Percentiles rank a stretch among this genome's conserved stretches.
These are phyloP conservation scores for Callospermophilus lateralis DNA, from an alignment of 2,113 vertebrate genomes.

Conservation along the genomic window DNA sequence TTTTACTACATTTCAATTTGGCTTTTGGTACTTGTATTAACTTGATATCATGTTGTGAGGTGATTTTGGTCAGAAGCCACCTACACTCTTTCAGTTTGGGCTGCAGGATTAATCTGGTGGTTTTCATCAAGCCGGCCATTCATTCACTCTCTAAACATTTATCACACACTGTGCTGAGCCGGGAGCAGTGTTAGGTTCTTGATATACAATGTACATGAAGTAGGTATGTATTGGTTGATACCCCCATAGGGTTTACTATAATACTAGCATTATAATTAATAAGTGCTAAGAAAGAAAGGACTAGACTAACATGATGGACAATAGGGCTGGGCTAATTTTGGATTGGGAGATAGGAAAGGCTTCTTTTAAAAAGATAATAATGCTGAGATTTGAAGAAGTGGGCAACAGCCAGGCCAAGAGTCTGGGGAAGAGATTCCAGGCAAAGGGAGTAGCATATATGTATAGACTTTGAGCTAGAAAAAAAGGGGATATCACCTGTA, in stretches of 20 bases:
- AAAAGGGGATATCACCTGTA: background rate
- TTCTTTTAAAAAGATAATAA: background rate
- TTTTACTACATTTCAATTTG: conserved; percentile 2
- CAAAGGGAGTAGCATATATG: background rate
- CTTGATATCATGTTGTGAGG: background rate
- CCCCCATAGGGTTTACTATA: background rate
- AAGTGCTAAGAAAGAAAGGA: background rate
- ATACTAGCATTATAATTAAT: background rate
- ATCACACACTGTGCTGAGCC: background rate
- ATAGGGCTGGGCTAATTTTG: background rate
- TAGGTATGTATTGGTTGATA: too few species aligned
- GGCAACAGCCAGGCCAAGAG: background rate
- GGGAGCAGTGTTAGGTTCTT: background rate
- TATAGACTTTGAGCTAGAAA: background rate
- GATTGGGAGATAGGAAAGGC: background rate
- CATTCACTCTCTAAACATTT: background rate
- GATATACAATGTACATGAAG: background rate
- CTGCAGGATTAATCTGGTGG: background rate
- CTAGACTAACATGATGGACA: background rate
- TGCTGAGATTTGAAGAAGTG: background rate
- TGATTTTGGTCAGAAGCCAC: background rate
- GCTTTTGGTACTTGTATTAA: background rate
- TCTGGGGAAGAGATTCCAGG: background rate
- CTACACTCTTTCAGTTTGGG: background rate
- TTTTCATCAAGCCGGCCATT: background rate